Evolutionary conservation across 2,888 invertebrate genomes (phyloP).

Genomic region (Lacanobia wlatinum): DNA sequence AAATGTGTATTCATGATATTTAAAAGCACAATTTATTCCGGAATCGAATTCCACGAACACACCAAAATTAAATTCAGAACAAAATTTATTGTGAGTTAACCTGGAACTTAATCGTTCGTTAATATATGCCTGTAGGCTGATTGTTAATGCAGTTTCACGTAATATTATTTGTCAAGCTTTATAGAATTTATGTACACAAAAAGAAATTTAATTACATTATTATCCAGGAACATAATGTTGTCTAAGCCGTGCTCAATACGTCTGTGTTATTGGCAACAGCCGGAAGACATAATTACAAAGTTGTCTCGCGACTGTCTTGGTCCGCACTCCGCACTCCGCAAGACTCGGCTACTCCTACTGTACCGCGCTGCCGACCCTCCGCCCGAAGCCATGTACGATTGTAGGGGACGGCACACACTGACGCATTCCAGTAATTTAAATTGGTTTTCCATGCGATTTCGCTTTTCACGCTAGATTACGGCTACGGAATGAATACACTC

Average conservation of each 20-base stretch:
- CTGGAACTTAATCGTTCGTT: neutral
- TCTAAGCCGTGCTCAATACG: slow-evolving; percentile 45
- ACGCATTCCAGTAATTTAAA: slow-evolving; percentile 50
- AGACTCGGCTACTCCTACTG: neutral
- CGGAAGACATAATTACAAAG: slow-evolving; percentile 57
- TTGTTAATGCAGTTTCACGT: neutral
- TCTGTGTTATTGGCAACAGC: slow-evolving; percentile 50
- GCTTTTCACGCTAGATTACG: slow-evolving; percentile 45
- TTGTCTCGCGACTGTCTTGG: slow-evolving; percentile 44
- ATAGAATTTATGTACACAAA: slow-evolving; percentile 14
- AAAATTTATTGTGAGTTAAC: neutral
- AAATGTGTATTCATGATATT: slow-evolving; percentile 2
- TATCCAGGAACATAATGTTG: slow-evolving; percentile 43
- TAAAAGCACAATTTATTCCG: slow-evolving; percentile 1
- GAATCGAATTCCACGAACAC: neutral
- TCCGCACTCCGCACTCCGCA: slow-evolving; percentile 1
- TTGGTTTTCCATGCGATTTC: slow-evolving; percentile 50
- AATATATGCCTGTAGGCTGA: neutral
- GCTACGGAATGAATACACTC: slow-evolving; percentile 9
- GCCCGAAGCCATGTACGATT: slow-evolving; percentile 22
- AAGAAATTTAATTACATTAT: slow-evolving; percentile 21
- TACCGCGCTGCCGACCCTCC: slow-evolving; percentile 17
- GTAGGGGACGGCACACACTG: slow-evolving; percentile 40
- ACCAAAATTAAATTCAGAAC: neutral
- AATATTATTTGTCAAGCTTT: neutral